Evolutionary conservation across 2,797 vertebrate genomes (phyloP).

Genomic region (Tapera naevia): DNA sequence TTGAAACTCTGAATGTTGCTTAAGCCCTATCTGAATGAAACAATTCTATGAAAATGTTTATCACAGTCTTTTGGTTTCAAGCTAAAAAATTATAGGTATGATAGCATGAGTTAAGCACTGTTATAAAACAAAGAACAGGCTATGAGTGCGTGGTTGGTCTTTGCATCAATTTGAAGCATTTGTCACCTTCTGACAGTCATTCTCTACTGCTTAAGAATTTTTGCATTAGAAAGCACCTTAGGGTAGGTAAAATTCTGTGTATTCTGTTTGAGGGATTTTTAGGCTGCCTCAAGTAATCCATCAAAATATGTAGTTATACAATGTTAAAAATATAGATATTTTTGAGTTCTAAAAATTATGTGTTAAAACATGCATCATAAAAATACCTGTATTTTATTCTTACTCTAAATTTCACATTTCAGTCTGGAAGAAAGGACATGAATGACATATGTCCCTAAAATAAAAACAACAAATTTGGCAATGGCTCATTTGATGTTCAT

Average conservation of each 20-base stretch:
- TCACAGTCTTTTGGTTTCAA: neutral
- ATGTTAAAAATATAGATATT: neutral
- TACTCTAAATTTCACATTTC: neutral
- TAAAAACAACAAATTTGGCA: neutral
- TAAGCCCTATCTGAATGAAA: neutral
- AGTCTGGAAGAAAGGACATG: neutral
- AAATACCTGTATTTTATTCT: neutral
- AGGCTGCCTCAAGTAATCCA: neutral
- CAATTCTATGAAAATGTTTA: neutral
- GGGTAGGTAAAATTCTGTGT: neutral
- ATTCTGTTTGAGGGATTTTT: neutral
- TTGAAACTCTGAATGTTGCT: neutral
- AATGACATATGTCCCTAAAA: neutral
- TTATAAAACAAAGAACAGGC: neutral
- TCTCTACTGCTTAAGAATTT: neutral
- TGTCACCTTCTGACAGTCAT: neutral
- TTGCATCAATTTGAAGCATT: neutral
- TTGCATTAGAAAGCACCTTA: neutral
- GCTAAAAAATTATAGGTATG: neutral
- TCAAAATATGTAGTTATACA: neutral
- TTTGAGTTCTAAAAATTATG: neutral
- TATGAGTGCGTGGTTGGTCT: neutral
- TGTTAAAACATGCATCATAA: neutral
- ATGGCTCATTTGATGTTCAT: neutral
- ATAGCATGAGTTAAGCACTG: neutral